These are phyloP conservation scores for Motacilla alba DNA, from an alignment of 2,113 vertebrate species.

Conservation along the genomic window DNA sequence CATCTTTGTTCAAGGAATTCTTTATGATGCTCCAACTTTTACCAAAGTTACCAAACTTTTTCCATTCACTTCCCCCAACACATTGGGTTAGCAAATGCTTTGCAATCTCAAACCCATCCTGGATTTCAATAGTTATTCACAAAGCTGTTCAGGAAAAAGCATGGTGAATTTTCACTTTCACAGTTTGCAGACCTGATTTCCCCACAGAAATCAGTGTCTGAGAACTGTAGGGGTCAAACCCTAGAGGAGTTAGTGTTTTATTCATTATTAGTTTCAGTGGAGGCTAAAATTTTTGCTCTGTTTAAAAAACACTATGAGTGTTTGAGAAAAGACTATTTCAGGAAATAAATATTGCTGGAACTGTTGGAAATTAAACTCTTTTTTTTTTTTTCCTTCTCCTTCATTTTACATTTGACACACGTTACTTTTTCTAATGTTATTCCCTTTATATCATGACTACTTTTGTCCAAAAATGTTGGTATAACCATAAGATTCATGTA, in stretches of 20 bases:
- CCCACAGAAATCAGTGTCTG: neutral
- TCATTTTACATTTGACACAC: neutral
- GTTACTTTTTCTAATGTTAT: neutral
- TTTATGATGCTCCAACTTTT: neutral
- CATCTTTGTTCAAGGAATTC: neutral
- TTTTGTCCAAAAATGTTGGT: neutral
- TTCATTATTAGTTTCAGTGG: neutral
- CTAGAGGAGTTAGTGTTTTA: neutral
- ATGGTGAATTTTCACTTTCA: neutral
- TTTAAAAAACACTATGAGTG: neutral
- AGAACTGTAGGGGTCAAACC: neutral
- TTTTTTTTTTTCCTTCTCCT: neutral
- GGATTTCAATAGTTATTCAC: neutral
- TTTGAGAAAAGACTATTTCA: neutral
- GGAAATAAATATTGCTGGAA: neutral
- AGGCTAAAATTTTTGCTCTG: neutral
- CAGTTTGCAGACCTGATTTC: neutral
- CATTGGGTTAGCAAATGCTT: rapidly evolving
- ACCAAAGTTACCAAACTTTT: neutral
- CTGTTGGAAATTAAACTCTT: neutral
- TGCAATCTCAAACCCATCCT: neutral
- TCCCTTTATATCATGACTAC: neutral
- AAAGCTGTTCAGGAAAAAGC: neutral
- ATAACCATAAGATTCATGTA: neutral
- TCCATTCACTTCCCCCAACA: neutral